Percentiles rank a stretch among this genome's conserved stretches.
These are phyloP conservation scores for Pipistrellus kuhlii DNA, from an alignment of 2,797 vertebrate species.

Conservation along the genomic window DNA sequence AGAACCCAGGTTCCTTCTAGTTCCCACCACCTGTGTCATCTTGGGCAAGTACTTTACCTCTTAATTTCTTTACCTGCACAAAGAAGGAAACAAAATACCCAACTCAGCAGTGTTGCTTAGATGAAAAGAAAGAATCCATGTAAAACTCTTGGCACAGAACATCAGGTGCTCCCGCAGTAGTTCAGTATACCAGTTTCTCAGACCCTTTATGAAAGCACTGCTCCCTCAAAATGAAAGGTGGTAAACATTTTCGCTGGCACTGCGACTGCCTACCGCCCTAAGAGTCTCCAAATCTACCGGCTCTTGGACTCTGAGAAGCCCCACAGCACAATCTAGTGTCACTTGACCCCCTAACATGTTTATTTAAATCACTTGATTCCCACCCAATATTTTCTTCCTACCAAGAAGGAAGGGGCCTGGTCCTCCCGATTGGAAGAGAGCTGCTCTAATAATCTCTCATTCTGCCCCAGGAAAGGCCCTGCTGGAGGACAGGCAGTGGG, in stretches of 20 bases:
- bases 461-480: constrained; percentile 68
- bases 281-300: not conserved
- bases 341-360: not conserved
- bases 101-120: not conserved
- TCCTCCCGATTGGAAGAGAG: constrained; percentile 5
- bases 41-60: not conserved
- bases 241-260: not conserved
- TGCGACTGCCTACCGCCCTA: not conserved
- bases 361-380: constrained; percentile 28
- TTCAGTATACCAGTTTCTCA: not conserved
- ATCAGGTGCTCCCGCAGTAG: not conserved
- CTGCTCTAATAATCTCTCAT: constrained; percentile 67
- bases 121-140: not conserved
- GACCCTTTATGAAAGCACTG: not conserved
- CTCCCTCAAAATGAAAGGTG: not conserved
- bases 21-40: not conserved
- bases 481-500: constrained; percentile 70
- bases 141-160: not conserved
- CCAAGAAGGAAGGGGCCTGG: constrained; percentile 49
- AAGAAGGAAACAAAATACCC: not conserved
- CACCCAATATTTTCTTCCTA: constrained; percentile 7
- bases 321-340: not conserved
- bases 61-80: not conserved
- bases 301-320: not conserved
- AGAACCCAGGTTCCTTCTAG: not conserved